These are phyloP conservation scores for Gobiocypris rarus DNA, from an alignment of 2,113 vertebrate species.

Conservation along the genomic window DNA sequence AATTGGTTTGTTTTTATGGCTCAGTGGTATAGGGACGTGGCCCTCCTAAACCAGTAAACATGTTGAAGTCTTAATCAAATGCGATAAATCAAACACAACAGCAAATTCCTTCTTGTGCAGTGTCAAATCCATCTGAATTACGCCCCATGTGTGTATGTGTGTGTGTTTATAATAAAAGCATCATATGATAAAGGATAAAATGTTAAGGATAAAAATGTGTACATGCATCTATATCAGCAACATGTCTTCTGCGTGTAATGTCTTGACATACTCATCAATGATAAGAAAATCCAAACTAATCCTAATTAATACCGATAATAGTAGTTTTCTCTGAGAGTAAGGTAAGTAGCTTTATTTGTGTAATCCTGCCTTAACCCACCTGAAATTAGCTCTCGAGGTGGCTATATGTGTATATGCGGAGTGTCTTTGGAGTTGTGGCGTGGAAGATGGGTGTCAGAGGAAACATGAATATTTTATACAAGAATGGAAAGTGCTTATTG, in stretches of 20 bases:
- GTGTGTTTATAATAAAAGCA: no score
- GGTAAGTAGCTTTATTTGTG: constrained; percentile 25
- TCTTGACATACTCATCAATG: background rate
- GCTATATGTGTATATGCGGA: no score
- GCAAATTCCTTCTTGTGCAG: background rate
- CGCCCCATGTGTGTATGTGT: no score
- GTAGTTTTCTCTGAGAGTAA: background rate
- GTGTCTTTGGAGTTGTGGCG: no score
- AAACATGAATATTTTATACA: constrained; percentile 31
- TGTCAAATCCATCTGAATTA: background rate
- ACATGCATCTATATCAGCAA: no score
- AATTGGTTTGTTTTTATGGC: constrained; percentile 41
- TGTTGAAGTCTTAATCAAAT: constrained; percentile 29
- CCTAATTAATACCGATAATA: background rate
- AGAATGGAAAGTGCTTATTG: constrained; percentile 37
- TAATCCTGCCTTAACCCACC: no score
- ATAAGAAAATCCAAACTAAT: background rate
- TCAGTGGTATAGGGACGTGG: background rate
- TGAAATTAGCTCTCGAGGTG: no score
- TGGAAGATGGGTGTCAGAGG: background rate
- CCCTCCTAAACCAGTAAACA: constrained; percentile 34
- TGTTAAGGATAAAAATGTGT: background rate
- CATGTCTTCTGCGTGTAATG: background rate
- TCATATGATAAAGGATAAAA: background rate
- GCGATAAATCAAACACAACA: background rate